Evolutionary conservation across 1,140 invertebrate species (phyloP).

Genomic region (Euwallacea similis): DNA sequence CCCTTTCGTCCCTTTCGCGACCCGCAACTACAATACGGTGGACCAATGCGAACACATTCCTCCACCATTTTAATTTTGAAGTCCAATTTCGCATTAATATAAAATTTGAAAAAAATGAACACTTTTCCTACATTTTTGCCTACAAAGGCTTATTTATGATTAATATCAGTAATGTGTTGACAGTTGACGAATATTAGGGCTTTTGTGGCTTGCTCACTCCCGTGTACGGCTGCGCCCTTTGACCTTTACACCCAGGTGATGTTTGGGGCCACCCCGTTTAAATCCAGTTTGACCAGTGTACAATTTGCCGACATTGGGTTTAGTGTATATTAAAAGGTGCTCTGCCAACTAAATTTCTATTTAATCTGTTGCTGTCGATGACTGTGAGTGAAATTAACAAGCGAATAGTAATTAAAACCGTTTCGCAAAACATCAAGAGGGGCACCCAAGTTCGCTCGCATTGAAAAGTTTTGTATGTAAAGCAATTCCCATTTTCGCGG

Average conservation of each 20-base stretch:
- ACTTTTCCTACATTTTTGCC: background rate
- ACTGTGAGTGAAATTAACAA: conserved; percentile 6
- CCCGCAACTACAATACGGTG: background rate
- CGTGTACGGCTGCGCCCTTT: conserved; percentile 47
- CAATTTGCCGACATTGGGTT: conserved; percentile 42
- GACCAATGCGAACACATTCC: too few relatives aligned
- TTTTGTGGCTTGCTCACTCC: conserved; percentile 54
- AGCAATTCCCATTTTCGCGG: conserved; percentile 38
- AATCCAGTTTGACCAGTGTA: conserved; percentile 40
- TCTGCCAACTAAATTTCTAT: background rate
- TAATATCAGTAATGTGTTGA: conserved; percentile 55
- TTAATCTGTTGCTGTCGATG: background rate
- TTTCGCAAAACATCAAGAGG: conserved; percentile 28
- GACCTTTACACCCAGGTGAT: conserved; percentile 46
- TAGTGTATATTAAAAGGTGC: conserved; percentile 34
- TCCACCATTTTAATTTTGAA: too few relatives aligned
- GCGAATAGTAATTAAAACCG: conserved; percentile 30
- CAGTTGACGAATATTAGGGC: conserved; percentile 53
- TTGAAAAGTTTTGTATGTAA: conserved; percentile 38
- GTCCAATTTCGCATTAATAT: too few relatives aligned
- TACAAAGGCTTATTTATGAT: conserved; percentile 46
- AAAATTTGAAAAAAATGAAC: too few relatives aligned
- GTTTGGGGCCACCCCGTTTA: conserved; percentile 37
- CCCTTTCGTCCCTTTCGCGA: conserved; percentile 35
- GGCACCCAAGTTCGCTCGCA: conserved; percentile 15